These are phyloP conservation scores for Lamprologus callipterus DNA, from an alignment of 2,113 vertebrate genomes.

Conservation along the genomic window DNA sequence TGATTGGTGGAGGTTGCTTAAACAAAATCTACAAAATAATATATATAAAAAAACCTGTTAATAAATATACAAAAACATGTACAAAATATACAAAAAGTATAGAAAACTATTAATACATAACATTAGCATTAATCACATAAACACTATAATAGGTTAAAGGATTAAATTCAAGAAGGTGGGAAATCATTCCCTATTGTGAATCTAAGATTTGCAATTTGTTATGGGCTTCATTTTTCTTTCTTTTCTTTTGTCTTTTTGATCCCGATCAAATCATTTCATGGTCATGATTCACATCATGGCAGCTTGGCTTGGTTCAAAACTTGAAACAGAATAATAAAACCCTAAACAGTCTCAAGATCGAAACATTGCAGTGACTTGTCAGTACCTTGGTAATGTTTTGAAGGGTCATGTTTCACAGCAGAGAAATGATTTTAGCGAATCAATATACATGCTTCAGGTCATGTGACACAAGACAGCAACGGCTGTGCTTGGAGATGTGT, in stretches of 20 bases:
- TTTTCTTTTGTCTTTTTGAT: not conserved
- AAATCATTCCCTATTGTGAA: not conserved
- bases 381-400: not conserved
- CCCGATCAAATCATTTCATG: not conserved
- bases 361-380: not conserved
- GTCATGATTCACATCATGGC: not conserved
- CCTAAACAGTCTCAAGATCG: not conserved
- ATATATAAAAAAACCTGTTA: fast-evolving
- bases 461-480: not conserved
- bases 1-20: not conserved
- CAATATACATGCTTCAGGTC: not conserved
- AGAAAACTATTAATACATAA: not conserved
- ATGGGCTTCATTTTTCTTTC: not conserved
- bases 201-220: not conserved
- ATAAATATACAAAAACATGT: not conserved
- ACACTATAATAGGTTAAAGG: not conserved
- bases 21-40: not conserved
- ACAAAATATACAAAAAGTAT: not conserved
- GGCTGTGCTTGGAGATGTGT: not conserved
- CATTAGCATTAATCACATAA: not conserved
- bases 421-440: not conserved
- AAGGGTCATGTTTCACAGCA: not conserved
- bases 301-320: not conserved
- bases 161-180: not conserved
- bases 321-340: not conserved